These are phyloP conservation scores for Pangasius djambal DNA, from an alignment of 2,797 vertebrate species.

Conservation along the genomic window DNA sequence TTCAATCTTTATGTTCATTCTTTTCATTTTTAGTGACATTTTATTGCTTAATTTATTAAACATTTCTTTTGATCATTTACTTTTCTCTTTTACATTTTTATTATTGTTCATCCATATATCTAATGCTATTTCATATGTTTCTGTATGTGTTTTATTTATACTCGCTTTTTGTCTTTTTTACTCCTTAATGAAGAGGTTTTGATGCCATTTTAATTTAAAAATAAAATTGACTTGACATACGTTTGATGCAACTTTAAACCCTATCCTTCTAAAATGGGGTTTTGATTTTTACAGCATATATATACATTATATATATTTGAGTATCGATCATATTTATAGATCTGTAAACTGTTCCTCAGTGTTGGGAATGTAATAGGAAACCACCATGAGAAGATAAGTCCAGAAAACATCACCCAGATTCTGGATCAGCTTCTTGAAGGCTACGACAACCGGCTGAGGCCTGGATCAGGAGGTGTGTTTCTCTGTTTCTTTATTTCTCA, in stretches of 20 bases:
- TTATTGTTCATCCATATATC: not conserved
- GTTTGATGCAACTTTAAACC: not conserved
- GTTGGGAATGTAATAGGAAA: conserved; percentile 66
- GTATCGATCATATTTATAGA: not conserved
- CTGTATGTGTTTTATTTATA: not conserved
- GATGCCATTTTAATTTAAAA: not conserved
- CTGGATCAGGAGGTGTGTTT: conserved; percentile 86
- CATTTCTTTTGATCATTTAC: not conserved
- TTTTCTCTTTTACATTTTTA: not conserved
- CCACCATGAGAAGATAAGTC: conserved; percentile 71
- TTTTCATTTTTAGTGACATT: not conserved
- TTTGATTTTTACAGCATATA: not conserved
- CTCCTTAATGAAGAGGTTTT: not conserved
- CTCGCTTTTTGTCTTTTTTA: not conserved
- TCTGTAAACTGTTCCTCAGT: conserved; percentile 65
- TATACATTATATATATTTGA: not conserved
- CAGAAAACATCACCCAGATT: conserved; percentile 87
- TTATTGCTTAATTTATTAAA: not conserved
- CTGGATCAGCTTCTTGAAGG: conserved; percentile 89
- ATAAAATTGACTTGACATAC: not conserved
- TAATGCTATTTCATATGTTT: not conserved
- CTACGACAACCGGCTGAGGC: conserved; percentile 91
- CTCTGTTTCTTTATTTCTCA: not conserved
- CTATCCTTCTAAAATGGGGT: not conserved
- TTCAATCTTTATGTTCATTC: not conserved